Evolutionary conservation across 2,888 invertebrate genomes (phyloP).

Genomic region (Macaria notata): DNA sequence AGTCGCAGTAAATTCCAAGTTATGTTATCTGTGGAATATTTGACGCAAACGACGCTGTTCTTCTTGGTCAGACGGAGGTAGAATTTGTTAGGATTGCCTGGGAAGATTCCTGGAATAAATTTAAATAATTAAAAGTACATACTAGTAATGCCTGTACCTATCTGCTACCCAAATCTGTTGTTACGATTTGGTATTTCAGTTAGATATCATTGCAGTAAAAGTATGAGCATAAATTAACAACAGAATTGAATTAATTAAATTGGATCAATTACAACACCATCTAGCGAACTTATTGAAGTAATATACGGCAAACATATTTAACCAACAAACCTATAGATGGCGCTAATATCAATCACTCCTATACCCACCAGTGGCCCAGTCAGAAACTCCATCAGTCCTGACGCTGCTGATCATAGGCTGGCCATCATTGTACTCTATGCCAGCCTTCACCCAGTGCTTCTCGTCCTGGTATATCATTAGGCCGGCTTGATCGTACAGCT

Average conservation of each 20-base stretch:
- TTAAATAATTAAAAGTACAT: no score
- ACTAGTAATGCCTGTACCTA: no score
- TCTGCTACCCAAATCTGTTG: no score
- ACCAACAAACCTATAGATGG: no score
- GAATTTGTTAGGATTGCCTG: conserved; percentile 60
- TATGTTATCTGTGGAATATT: conserved; percentile 59
- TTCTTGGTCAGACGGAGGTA: conserved; percentile 59
- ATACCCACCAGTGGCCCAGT: conserved; percentile 64
- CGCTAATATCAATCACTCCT: no score
- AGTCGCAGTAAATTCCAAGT: conserved; percentile 58
- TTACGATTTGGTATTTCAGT: no score
- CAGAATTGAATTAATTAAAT: no score
- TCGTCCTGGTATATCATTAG: conserved; percentile 67
- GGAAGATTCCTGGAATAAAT: conserved; percentile 55
- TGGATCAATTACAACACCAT: no score
- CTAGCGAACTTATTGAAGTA: no score
- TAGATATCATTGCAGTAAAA: no score
- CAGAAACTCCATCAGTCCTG: conserved; percentile 59
- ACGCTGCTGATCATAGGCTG: conserved; percentile 69
- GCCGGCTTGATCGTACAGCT: conserved; percentile 69
- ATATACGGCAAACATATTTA: no score
- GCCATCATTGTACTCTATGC: conserved; percentile 68
- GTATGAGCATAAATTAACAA: no score
- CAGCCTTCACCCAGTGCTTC: conserved; percentile 67
- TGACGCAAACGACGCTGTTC: conserved; percentile 53